Base-by-base conservation (phyloP, 2,797 vertebrate genomes). In the Vipera latastei region DNA sequence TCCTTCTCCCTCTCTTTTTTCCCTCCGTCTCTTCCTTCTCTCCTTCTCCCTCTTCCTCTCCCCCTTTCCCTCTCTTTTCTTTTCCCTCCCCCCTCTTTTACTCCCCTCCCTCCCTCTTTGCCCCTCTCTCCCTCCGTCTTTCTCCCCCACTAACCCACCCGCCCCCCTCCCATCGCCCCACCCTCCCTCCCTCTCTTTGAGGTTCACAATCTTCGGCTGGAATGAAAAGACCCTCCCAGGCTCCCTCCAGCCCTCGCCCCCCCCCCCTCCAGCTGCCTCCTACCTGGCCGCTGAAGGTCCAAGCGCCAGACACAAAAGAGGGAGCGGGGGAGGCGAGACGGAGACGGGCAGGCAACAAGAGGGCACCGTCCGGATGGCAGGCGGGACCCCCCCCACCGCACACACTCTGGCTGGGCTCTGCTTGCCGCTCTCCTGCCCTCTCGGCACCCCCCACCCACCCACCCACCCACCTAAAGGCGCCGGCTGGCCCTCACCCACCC, bases 211-310 rank as follows among this genome's bases (percentile, higher is more conserved):
- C 55, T 12, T 28, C 14, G 14, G n/a, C 32, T 69, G 65, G 65
- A 16, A 38, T 73, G 32, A 73, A 73, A 73, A 65, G 63, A 65
- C 28, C 28, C 63, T 51, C 57, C 20, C 32, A 32, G 32, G 32
- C 18, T 6, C n/a, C 12, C n/a, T 73, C n/a, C 0, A 0, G 6
- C 14, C 5, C 6, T 6, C 65, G 2, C 13, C 14, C 5, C 13
- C 26, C 12, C 0, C 63, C 1, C n/a, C 32, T 32, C 69, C 32
- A 20, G 16, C 69, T 78, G 69, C 32, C 32, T 78, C 69, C 69
- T 78, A 44, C 32, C 69, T 78, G 69, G 16, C 18, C 7, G 32
- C 32, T 18, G 32, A 18, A 20, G 16, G 32, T 78, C 32, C 69
- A 22, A 78, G 69, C 32, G 32, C 69, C 69, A 20, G 69, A 44